These are phyloP conservation scores for Neodontobutis hainanensis DNA, from an alignment of 2,113 vertebrate genomes.

Conservation along the genomic window DNA sequence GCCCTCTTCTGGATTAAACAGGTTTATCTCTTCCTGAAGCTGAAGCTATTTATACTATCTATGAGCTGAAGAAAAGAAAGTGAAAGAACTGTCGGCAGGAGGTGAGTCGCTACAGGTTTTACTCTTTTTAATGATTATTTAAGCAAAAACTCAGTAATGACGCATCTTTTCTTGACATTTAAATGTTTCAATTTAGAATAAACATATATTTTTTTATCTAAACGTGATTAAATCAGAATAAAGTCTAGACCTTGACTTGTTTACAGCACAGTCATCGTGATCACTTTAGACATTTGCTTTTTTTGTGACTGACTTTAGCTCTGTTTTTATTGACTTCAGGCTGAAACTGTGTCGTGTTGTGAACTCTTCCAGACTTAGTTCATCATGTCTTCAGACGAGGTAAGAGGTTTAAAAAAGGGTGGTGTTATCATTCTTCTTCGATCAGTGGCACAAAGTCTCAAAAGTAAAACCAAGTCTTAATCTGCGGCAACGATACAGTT, in stretches of 20 bases:
- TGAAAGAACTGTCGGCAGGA: conserved; percentile 29
- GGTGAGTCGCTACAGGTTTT: background rate
- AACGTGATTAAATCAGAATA: background rate
- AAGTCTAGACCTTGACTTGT: background rate
- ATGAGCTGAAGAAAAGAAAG: conserved; percentile 51
- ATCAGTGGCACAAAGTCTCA: background rate
- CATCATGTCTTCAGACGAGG: conserved; percentile 73
- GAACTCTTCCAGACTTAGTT: conserved; percentile 22
- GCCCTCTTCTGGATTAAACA: background rate
- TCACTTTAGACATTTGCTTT: background rate
- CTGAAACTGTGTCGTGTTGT: background rate
- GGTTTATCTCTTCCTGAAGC: background rate
- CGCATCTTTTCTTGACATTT: background rate
- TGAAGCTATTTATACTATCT: too few relatives aligned
- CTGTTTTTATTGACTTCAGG: background rate
- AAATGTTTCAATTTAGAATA: background rate
- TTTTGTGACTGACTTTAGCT: too few relatives aligned
- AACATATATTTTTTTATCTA: background rate
- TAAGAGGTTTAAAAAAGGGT: conserved; percentile 37
- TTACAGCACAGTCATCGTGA: background rate
- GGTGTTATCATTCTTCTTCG: background rate
- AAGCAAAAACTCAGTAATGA: background rate
- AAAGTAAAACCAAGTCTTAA: background rate
- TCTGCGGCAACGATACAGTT: too few relatives aligned
- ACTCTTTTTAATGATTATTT: background rate